These are phyloP conservation scores for Macrotus californicus DNA, from an alignment of 2,113 vertebrate genomes.

Conservation along the genomic window DNA sequence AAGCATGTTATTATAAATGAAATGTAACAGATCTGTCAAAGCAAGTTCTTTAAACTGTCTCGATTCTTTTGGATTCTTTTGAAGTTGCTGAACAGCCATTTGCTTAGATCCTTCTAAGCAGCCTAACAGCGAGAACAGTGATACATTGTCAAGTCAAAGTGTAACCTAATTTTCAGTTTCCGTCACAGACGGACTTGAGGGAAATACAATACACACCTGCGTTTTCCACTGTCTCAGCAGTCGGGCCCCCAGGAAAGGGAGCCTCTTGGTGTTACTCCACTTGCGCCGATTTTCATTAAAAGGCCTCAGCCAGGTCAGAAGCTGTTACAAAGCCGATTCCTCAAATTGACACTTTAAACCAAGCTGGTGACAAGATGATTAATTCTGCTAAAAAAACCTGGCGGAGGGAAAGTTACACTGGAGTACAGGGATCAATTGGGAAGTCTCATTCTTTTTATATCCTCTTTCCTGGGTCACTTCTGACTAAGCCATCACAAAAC, in stretches of 20 bases:
- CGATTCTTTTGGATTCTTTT: slow-evolving; percentile 51
- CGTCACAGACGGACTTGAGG: background rate
- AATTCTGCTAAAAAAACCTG: background rate
- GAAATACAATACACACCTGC: background rate
- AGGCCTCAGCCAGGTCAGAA: background rate
- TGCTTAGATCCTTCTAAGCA: slow-evolving; percentile 40
- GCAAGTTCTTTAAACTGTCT: slow-evolving; percentile 50
- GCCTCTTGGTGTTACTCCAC: background rate
- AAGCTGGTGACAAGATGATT: background rate
- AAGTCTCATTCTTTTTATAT: background rate
- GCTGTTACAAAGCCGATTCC: background rate
- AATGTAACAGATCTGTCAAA: slow-evolving; percentile 54
- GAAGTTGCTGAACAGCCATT: slow-evolving; percentile 54
- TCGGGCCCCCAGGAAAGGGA: background rate
- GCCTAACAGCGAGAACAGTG: slow-evolving; percentile 10
- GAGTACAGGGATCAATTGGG: background rate
- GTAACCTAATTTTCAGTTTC: slow-evolving; percentile 49
- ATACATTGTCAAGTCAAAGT: slow-evolving; percentile 45
- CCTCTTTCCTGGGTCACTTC: background rate
- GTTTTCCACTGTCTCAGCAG: background rate
- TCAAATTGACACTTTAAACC: slow-evolving; percentile 14
- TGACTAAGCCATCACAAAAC: background rate
- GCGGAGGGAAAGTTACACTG: background rate
- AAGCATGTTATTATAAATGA: slow-evolving; percentile 56
- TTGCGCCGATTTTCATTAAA: background rate